Evolutionary conservation across 2,888 invertebrate species (phyloP), one percentile per base, ranked within the genome.

Genomic region (Brenthis daphne): DNA sequence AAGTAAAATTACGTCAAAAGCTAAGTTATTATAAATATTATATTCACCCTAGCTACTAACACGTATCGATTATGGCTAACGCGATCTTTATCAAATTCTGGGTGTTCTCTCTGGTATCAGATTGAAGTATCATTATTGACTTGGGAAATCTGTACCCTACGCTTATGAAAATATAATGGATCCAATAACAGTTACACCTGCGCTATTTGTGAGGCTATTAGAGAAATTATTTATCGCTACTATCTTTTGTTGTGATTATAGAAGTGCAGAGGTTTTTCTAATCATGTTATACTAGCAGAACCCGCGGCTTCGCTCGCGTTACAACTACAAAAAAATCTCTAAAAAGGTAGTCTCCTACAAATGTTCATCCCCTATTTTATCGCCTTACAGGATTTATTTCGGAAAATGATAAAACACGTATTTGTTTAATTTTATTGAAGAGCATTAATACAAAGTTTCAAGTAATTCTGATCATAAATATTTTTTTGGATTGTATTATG

Each of bases 111-210:
- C 53, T n/a, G 61, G 24, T 56, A 69, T 64, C 65, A 67, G 61
- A 68, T 57, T 54, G 64, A 68, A 73, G 57, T 66, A 73, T 72
- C 68, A 72, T 72, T 71, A 68, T 68, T 57, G 65, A 43, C 68
- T 55, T 43, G 74, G 74, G 74, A 71, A 74, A 71, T 73, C 70
- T 66, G 29, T 57, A 24, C 55, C 69, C 57, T 58, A 48, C 60
- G 57, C 12, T 60, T 68, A 68, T 71, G 69, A 69, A 68, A 71
- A 64, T 66, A 69, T 71, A 66, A 71, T 71, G 55, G 48, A 57
- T 58, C 63, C 66, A 51, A 64, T 60, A 67, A 57, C 55, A 16
- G 37, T 53, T 37, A 51, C 37, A 63, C 58, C 48, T 53, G 13
- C 51, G 14, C 51, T 20, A 6, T 11, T 33, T 61, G 53, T 53